Evolutionary conservation across 37 sponge, comb jelly and placozoan species (phyloP).

Genomic region (Diacarnus erythraeanus): DNA sequence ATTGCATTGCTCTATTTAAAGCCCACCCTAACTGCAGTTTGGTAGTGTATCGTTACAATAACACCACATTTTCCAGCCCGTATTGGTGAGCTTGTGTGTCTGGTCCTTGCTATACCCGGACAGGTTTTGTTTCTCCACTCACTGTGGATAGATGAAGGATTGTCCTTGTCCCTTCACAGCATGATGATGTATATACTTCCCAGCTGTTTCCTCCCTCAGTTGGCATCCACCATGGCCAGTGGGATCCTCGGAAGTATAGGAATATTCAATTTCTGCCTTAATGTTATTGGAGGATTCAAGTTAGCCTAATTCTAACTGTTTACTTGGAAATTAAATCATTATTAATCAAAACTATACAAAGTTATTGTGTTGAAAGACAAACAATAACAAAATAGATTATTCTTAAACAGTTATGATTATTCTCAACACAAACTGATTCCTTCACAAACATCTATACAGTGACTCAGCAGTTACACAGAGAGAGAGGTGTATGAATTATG

Average conservation of each 20-base stretch:
- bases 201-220: constrained; percentile 46
- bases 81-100: constrained; percentile 40
- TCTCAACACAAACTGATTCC: no score
- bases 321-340: no score
- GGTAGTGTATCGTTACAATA: background rate
- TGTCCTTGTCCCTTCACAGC: background rate
- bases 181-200: constrained; percentile 37
- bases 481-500: no score
- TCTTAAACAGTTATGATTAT: no score
- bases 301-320: background rate
- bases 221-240: constrained; percentile 19
- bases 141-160: constrained; percentile 51
- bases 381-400: no score
- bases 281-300: constrained; percentile 21
- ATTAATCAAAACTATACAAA: no score
- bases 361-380: no score
- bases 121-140: constrained; percentile 52
- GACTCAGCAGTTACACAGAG: no score
- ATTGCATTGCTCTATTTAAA: background rate
- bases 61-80: constrained; percentile 8
- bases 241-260: constrained; percentile 32
- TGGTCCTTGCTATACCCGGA: constrained; percentile 50
- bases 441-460: no score
- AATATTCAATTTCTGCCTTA: constrained; percentile 45
- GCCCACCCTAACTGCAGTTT: background rate